Conservation (phyloP, 1,140 invertebrate species). For the Glossosoma conforme region DNA sequence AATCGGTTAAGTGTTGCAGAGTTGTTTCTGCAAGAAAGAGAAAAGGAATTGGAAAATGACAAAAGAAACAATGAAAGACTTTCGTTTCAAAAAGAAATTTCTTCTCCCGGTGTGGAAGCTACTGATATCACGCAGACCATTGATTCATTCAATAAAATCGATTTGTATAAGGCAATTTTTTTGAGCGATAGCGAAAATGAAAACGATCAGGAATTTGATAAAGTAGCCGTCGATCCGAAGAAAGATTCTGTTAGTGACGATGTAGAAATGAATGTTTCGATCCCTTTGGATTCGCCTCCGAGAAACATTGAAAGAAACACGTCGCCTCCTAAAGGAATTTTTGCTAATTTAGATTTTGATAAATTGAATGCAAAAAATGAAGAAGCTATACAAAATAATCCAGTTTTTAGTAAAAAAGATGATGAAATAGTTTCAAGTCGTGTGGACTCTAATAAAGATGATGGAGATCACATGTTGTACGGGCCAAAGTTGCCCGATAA, state of each 20-base stretch:
- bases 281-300: conserved; percentile 18
- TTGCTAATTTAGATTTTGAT: conserved; percentile 67
- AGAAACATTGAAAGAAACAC: conserved; percentile 55
- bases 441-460: conserved; percentile 13
- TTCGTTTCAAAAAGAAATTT: conserved; percentile 15
- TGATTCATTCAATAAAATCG: conserved; percentile 56
- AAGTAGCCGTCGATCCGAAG: conserved; percentile 18
- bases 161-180: conserved; percentile 63
- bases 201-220: conserved; percentile 35
- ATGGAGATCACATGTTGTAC: conserved; percentile 35
- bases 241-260: conserved; percentile 18
- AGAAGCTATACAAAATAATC: conserved; percentile 9
- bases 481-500: conserved; percentile 54
- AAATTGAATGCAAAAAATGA: conserved; percentile 38
- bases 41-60: conserved; percentile 33
- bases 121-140: conserved; percentile 40
- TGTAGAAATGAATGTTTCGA: conserved; percentile 13
- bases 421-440: conserved; percentile 17
- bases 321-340: conserved; percentile 67
- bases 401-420: conserved; percentile 24
- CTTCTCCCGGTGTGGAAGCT: conserved; percentile 14
- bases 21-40: conserved; percentile 47
- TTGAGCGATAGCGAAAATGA: conserved; percentile 58
- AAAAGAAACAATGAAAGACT: conserved; percentile 22
- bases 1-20: conserved; percentile 49